Evolutionary conservation across 1,140 invertebrate genomes (phyloP).

Genomic region (Temnothorax longispinosus): DNA sequence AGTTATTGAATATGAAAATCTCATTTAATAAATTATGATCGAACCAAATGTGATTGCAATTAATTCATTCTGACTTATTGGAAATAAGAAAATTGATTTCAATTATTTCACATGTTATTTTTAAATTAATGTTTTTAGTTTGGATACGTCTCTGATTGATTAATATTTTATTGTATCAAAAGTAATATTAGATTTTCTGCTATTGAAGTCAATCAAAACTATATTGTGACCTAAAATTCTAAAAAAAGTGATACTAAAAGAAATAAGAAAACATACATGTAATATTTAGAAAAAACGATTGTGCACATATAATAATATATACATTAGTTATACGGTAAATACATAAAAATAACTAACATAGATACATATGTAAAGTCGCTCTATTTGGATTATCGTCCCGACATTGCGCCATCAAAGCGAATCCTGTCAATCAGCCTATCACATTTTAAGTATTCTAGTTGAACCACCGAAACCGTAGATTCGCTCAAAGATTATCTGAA

Average conservation of each 20-base stretch:
- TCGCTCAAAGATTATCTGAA: constrained; percentile 9
- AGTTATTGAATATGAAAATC: not conserved
- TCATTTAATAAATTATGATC: not conserved
- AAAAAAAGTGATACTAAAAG: not conserved
- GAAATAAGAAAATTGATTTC: not conserved
- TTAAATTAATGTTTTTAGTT: not conserved
- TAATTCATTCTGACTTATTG: not conserved
- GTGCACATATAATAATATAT: not conserved
- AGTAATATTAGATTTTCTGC: not conserved
- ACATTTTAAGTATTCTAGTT: not conserved
- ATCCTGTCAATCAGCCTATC: constrained; percentile 4
- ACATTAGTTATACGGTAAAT: not conserved
- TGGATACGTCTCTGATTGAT: not conserved
- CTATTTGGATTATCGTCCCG: not conserved
- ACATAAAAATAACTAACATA: not conserved
- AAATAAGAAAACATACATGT: not conserved
- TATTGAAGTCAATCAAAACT: no score
- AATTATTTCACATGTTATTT: not conserved
- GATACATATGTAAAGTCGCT: not conserved
- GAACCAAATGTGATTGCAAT: not conserved
- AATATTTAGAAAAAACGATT: not conserved
- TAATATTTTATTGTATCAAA: constrained; percentile 1
- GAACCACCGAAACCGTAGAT: constrained; percentile 1
- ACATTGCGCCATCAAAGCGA: not conserved
- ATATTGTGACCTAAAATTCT: not conserved